Evolutionary conservation across 1,140 invertebrate species (phyloP), one percentile per base, ranked within the genome.

Genomic region (Gryllus bimaculatus): DNA sequence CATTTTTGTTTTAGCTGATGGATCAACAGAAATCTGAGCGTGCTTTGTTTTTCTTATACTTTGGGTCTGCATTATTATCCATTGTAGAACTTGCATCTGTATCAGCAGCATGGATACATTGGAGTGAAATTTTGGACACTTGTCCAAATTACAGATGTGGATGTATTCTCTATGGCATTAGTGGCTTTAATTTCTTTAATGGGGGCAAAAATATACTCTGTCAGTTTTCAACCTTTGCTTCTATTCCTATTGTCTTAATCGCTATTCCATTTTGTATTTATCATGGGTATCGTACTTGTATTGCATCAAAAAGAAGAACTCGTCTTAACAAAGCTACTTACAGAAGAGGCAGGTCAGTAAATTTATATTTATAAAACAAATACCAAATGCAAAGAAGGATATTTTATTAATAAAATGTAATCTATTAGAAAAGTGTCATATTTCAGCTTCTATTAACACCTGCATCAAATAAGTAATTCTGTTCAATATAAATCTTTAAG

Each of bases 281-380:
- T 82, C 92, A 93, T 82, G 89, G 90, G 79, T 91, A 91, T 81
- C 88, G 91, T 83, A 88, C 89, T 75, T 92, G 89, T 82, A 90
- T 92, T 78, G 48, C 73, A 73, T 18, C 73, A 8, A 48, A 26
- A 20, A 78, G 39, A 48, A 48, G 21, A 6, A 77, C 13, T n/a
- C 13, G n/a, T 66, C 13, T 47, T 26, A 12, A 49, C 20, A 48
- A 47, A 76, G 76, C 26, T 79, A n/a, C 39, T 8, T 47, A 79
- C 21, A 76, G 47, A 47, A 10, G 74, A 47, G 20, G 74, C 8
- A 75, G 20, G 20, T 75, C 74, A 26, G 74, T 75, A 47, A 75
- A 12, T 75, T 75, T 5, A 18, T 73, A 73, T 18, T 20, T 73
- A 18, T 73, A 18, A 18, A 79, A 39, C 6, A 0, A 47, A 8